Conservation (phyloP, 2,797 vertebrate genomes). For the Alosa sapidissima region DNA sequence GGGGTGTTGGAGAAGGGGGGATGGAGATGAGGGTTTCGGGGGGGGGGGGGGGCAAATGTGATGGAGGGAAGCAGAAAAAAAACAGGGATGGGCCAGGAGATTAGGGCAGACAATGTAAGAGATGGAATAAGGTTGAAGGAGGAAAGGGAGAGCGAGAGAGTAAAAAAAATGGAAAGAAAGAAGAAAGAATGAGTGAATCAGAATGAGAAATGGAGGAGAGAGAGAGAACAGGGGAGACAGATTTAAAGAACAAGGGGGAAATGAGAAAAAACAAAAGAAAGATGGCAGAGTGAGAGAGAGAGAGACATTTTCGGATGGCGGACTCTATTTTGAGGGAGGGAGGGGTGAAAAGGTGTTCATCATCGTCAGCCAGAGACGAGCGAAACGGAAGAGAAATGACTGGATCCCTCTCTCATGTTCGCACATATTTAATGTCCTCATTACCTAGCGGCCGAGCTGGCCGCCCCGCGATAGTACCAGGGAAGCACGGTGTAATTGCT, state of each 20-base stretch:
- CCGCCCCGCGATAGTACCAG: constrained; percentile 46
- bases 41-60: neutral
- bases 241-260: neutral
- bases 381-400: neutral
- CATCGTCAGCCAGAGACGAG: constrained; percentile 30
- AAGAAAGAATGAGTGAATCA: neutral
- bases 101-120: neutral
- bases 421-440: constrained; percentile 47
- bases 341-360: constrained; percentile 47
- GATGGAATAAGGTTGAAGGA: neutral
- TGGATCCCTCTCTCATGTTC: neutral
- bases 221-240: constrained; percentile 25
- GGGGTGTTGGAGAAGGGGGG: neutral
- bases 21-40: neutral
- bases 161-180: neutral
- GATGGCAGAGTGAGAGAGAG: neutral
- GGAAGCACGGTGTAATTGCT: constrained; percentile 63
- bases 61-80: neutral
- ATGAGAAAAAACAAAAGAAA: neutral
- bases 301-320: constrained; percentile 39
- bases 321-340: constrained; percentile 43
- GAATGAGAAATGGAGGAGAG: constrained; percentile 58
- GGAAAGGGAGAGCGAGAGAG: neutral
- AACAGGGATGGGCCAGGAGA: neutral
- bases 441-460: constrained; percentile 44